Evolutionary conservation across 2,888 invertebrate species (phyloP).

Genomic region (Dendrolimus pini): DNA sequence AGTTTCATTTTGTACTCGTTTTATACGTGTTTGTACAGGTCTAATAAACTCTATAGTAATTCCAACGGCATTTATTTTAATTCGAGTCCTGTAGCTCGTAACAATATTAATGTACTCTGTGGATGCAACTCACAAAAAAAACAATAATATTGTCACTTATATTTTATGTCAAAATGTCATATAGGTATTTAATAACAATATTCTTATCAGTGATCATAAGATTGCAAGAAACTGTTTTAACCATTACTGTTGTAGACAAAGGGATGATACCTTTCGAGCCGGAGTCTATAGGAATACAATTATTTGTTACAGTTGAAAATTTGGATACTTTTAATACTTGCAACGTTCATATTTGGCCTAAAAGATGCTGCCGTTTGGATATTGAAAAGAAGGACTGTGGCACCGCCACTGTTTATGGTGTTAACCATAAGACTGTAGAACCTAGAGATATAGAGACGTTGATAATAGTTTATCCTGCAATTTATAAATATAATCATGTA

Average conservation of each 20-base stretch:
- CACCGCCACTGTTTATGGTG: constrained; percentile 28
- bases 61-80: too few species aligned
- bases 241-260: constrained; percentile 39
- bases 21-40: too few species aligned
- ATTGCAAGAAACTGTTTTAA: constrained; percentile 10
- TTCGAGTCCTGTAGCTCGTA: too few species aligned
- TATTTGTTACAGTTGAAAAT: constrained; percentile 49
- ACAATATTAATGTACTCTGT: too few species aligned
- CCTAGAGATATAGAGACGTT: constrained; percentile 38
- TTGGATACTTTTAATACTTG: constrained; percentile 27
- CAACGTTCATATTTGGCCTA: constrained; percentile 25
- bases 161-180: too few species aligned
- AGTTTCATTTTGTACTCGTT: too few species aligned
- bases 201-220: constrained; percentile 1
- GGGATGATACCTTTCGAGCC: constrained; percentile 43
- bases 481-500: constrained; percentile 41
- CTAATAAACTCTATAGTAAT: too few species aligned
- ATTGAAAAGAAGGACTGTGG: constrained; percentile 30
- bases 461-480: constrained; percentile 37
- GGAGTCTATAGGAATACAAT: constrained; percentile 45
- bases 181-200: background rate
- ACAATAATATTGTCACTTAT: too few species aligned
- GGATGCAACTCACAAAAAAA: too few species aligned
- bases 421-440: constrained; percentile 19
- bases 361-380: constrained; percentile 41